These are phyloP conservation scores for Trachurus trachurus DNA, from an alignment of 2,797 vertebrate genomes.

Conservation along the genomic window DNA sequence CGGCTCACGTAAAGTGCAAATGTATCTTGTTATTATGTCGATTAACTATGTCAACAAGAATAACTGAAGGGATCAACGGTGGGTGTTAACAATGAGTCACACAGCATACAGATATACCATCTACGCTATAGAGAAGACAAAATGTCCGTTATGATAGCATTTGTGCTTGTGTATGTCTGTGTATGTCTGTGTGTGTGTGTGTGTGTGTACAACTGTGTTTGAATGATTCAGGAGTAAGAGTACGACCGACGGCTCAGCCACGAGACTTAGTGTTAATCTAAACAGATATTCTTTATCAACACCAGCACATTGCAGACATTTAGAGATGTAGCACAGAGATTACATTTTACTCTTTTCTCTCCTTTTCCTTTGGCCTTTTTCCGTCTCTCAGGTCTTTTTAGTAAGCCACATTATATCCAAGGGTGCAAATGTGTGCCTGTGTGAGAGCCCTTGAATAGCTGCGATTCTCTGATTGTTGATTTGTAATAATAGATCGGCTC, in stretches of 20 bases:
- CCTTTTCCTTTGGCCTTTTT: slow-evolving; percentile 26
- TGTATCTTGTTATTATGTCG: slow-evolving; percentile 28
- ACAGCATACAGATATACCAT: not conserved
- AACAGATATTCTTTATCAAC: slow-evolving; percentile 63
- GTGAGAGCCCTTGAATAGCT: slow-evolving; percentile 22
- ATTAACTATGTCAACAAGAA: slow-evolving; percentile 46
- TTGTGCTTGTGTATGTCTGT: not conserved
- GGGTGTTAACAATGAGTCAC: slow-evolving; percentile 47
- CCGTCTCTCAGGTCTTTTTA: slow-evolving; percentile 28
- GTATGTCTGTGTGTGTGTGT: not conserved
- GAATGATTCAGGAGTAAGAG: slow-evolving; percentile 26
- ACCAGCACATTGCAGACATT: slow-evolving; percentile 56
- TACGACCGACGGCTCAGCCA: slow-evolving; percentile 21
- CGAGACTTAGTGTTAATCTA: slow-evolving; percentile 55
- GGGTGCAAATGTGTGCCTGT: not conserved
- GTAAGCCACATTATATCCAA: slow-evolving; percentile 9
- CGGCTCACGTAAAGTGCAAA: slow-evolving; percentile 16
- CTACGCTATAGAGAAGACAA: slow-evolving; percentile 20
- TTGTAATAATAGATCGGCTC: slow-evolving; percentile 27
- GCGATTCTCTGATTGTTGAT: slow-evolving; percentile 32
- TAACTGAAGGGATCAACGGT: slow-evolving; percentile 45
- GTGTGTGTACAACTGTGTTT: slow-evolving; percentile 10
- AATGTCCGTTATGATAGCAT: slow-evolving; percentile 7
- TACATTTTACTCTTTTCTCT: slow-evolving; percentile 30
- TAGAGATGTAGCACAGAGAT: slow-evolving; percentile 29